These are phyloP conservation scores for Torymus aiolomorphi DNA, from an alignment of 2,888 invertebrate species.

Conservation along the genomic window DNA sequence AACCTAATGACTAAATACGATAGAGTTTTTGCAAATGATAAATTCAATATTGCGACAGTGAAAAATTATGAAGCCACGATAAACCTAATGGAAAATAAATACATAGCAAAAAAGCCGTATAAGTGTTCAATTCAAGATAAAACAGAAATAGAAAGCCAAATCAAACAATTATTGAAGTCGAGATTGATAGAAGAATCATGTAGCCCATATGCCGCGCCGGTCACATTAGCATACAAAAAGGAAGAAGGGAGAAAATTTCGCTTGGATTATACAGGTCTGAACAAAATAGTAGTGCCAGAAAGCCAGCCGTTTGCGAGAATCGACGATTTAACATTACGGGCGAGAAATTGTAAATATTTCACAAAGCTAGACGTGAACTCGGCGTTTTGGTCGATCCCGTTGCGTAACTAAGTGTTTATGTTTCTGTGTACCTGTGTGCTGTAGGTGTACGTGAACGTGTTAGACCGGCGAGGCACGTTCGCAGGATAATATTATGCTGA, in stretches of 20 bases:
- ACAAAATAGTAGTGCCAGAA: slow-evolving; percentile 55
- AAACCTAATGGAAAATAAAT: slow-evolving; percentile 58
- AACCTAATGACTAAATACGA: slow-evolving; percentile 44
- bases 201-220: slow-evolving; percentile 52
- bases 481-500: no score
- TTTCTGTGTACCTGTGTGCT: no score
- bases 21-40: slow-evolving; percentile 51
- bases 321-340: slow-evolving; percentile 50
- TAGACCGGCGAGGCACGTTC: no score
- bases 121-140: slow-evolving; percentile 55
- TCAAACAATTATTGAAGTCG: slow-evolving; percentile 48
- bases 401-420: neutral
- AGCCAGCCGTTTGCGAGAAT: slow-evolving; percentile 55
- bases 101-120: slow-evolving; percentile 56
- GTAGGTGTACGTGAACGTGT: no score
- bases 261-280: slow-evolving; percentile 51
- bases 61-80: slow-evolving; percentile 54
- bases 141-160: slow-evolving; percentile 57
- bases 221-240: slow-evolving; percentile 52
- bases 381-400: slow-evolving; percentile 2
- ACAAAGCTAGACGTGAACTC: neutral
- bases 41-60: slow-evolving; percentile 55
- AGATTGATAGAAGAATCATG: slow-evolving; percentile 56
- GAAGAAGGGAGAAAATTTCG: slow-evolving; percentile 52
- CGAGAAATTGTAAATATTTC: slow-evolving; percentile 45